phyloP scores from a whole-genome alignment of 1,140 invertebrate species.

The Drosophila kurseongensis region DNA sequence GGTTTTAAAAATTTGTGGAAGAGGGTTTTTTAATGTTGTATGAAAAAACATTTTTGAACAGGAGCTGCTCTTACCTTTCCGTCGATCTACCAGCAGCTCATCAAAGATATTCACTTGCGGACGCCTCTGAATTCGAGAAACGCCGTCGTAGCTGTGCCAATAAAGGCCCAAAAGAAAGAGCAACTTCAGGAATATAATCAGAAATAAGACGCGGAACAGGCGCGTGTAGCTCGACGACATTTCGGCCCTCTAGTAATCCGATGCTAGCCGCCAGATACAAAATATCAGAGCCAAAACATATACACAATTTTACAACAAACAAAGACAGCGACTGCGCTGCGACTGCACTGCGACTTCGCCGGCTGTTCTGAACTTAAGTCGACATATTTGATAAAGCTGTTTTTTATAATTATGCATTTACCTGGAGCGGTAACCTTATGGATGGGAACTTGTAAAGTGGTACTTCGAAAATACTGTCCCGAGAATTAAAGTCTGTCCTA shows the following conservation, averaged over 20 bases:
- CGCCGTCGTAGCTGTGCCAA: conserved; percentile 11
- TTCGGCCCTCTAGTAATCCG: conserved; percentile 14
- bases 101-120: conserved; percentile 29
- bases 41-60: no score
- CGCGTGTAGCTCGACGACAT: conserved; percentile 50
- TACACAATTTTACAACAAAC: neutral
- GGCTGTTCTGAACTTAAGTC: neutral
- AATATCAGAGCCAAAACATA: neutral
- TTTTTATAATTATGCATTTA: conserved; percentile 8
- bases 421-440: conserved; percentile 7
- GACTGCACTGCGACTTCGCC: neutral
- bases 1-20: no score
- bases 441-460: neutral
- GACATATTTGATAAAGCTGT: conserved; percentile 60
- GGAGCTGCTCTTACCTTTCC: conserved; percentile 22
- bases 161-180: conserved; percentile 44
- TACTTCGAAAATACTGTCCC: no score
- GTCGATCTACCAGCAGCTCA: conserved; percentile 51
- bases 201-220: conserved; percentile 45
- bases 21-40: no score
- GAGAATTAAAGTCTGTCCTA: no score
- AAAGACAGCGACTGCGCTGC: no score
- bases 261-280: neutral
- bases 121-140: neutral
- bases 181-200: conserved; percentile 53